A percentile compares a stretch with the other conserved stretches of the same genome.
phyloP scores from a whole-genome alignment of 2,113 vertebrate genomes.

The Dicerorhinus sumatrensis region DNA sequence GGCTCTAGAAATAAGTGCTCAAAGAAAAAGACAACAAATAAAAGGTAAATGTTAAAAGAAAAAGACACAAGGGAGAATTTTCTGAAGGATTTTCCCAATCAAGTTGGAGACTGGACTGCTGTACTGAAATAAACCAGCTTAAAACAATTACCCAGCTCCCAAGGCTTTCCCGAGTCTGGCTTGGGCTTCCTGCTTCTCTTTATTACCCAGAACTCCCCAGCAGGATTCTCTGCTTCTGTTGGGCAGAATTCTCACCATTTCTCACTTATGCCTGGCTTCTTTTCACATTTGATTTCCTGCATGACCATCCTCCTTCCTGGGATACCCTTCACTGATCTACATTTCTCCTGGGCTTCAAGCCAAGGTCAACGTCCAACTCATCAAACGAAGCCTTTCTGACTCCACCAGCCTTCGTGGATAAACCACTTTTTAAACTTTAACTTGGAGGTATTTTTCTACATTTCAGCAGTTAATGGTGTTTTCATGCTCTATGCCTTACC shows the following conservation, averaged over 20 bases:
- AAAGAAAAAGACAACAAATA: not conserved
- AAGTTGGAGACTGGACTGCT: not conserved
- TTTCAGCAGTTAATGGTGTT: not conserved
- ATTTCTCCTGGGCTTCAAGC: not conserved
- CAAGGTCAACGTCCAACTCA: not conserved
- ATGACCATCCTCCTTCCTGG: not conserved
- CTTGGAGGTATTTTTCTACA: not conserved
- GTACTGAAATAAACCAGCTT: not conserved
- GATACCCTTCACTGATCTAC: not conserved
- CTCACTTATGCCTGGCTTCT: not conserved
- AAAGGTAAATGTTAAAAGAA: not conserved
- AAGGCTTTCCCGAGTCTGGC: not conserved
- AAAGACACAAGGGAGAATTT: not conserved
- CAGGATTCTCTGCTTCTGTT: not conserved
- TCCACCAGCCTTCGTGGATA: not conserved
- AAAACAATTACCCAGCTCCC: not conserved
- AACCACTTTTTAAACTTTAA: not conserved
- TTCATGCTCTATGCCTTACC: not conserved
- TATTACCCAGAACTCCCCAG: not conserved
- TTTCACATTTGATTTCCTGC: not conserved
- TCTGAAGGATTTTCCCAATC: not conserved
- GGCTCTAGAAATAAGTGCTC: not conserved
- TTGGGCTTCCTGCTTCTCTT: not conserved
- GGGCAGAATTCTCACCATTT: not conserved
- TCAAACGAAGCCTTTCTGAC: not conserved